A percentile compares a stretch with the other conserved stretches of the same genome.
phyloP scores from a whole-genome alignment of 2,888 invertebrate species.

The Chloroclysta siterata region DNA sequence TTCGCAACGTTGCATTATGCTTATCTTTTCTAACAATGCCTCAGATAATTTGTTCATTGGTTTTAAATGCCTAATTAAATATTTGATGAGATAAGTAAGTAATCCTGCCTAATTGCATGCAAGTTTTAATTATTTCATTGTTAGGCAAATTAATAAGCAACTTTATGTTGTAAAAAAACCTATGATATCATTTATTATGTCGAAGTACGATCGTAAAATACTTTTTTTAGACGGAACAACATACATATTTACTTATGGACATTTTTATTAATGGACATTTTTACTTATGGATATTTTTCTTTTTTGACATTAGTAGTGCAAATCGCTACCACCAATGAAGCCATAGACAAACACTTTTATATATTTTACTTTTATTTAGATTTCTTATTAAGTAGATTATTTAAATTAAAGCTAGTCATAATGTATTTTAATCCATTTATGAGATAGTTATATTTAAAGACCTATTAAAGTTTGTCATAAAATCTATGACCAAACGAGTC shows the following conservation, averaged over 20 bases:
- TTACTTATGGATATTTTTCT: too few relatives aligned
- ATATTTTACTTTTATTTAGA: too few relatives aligned
- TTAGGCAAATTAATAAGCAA: neutral
- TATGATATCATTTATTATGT: neutral
- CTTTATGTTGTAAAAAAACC: neutral
- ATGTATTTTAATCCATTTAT: neutral
- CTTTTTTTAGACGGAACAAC: too few relatives aligned
- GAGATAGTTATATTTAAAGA: neutral
- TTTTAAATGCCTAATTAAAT: neutral
- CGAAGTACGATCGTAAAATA: too few relatives aligned
- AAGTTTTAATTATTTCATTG: neutral
- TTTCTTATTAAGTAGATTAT: too few relatives aligned
- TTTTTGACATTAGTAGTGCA: too few relatives aligned
- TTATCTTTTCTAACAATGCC: neutral
- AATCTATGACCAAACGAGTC: neutral
- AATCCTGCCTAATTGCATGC: neutral
- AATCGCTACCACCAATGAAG: too few relatives aligned
- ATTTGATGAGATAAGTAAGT: neutral
- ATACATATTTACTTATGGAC: too few relatives aligned
- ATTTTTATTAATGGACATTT: too few relatives aligned
- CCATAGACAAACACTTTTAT: too few relatives aligned
- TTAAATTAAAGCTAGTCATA: too few relatives aligned
- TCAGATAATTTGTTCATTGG: neutral
- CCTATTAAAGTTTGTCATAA: neutral
- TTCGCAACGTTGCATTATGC: slow-evolving; percentile 2